phyloP scores from a whole-genome alignment of 2,113 vertebrate species.

The Nothobranchius furzeri region DNA sequence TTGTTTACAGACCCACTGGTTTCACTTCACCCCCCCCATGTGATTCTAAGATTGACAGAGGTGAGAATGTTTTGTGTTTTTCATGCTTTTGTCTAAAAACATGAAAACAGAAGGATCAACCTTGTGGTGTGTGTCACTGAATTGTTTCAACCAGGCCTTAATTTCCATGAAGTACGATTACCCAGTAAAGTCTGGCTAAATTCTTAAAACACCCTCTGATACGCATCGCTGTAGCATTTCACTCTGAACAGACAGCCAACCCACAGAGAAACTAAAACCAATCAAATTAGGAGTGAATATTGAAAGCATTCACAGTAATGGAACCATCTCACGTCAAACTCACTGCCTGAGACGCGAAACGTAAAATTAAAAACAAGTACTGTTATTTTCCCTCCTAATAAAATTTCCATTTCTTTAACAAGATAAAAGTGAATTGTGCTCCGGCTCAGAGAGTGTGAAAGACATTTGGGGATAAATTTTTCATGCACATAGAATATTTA shows the following conservation, averaged over 20 bases:
- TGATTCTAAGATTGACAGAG: slow-evolving; percentile 65
- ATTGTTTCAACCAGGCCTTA: slow-evolving; percentile 55
- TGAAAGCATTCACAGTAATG: slow-evolving; percentile 59
- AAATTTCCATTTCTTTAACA: slow-evolving; percentile 78
- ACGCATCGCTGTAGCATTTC: slow-evolving; percentile 43
- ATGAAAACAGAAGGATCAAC: slow-evolving; percentile 61
- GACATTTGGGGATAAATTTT: slow-evolving; percentile 75
- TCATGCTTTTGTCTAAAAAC: slow-evolving; percentile 50
- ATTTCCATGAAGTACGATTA: slow-evolving; percentile 72
- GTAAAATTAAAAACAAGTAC: slow-evolving; percentile 76
- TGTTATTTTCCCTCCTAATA: slow-evolving; percentile 76
- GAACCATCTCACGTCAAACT: slow-evolving; percentile 56
- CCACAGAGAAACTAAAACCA: slow-evolving; percentile 41
- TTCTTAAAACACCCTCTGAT: slow-evolving; percentile 54
- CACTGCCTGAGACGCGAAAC: slow-evolving; percentile 62
- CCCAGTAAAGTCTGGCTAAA: slow-evolving; percentile 62
- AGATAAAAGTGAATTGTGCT: slow-evolving; percentile 80
- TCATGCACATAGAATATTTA: slow-evolving; percentile 81
- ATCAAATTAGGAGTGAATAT: slow-evolving; percentile 62
- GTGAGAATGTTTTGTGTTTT: slow-evolving; percentile 57
- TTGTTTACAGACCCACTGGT: slow-evolving; percentile 64
- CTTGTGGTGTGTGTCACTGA: slow-evolving; percentile 59
- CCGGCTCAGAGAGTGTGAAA: slow-evolving; percentile 76
- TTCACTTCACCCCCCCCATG: slow-evolving; percentile 51
- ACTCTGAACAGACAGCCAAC: slow-evolving; percentile 43